A percentile compares a stretch with the other conserved stretches of the same genome.
phyloP scores from a whole-genome alignment of 2,797 vertebrate species.

The Rhinophrynus dorsalis region DNA sequence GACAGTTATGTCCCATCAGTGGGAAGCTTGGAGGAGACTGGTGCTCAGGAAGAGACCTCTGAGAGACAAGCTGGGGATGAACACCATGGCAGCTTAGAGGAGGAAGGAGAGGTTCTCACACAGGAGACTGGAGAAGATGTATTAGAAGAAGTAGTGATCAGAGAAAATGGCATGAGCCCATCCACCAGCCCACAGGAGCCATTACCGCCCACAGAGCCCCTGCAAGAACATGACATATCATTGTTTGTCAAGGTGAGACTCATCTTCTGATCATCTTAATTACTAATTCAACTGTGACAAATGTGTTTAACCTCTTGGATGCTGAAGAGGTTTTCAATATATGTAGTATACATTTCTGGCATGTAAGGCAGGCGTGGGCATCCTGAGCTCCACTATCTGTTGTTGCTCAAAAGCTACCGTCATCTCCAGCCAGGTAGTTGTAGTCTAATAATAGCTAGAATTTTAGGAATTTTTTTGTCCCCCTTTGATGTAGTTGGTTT shows the following conservation, averaged over 20 bases:
- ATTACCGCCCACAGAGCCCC: neutral
- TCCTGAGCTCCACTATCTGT: too few relatives aligned
- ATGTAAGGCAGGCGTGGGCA: too few relatives aligned
- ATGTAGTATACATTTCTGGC: too few relatives aligned
- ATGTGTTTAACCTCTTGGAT: too few relatives aligned
- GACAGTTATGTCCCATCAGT: neutral
- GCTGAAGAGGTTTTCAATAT: too few relatives aligned
- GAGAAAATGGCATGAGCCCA: conserved; percentile 17
- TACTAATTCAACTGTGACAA: too few relatives aligned
- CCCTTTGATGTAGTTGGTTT: too few relatives aligned
- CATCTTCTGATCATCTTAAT: too few relatives aligned
- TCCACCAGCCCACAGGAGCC: neutral
- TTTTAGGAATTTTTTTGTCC: too few relatives aligned
- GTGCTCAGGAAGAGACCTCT: neutral
- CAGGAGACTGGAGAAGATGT: neutral
- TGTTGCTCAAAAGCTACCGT: neutral
- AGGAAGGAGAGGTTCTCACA: too few relatives aligned
- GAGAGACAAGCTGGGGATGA: neutral
- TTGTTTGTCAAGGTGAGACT: conserved; percentile 73
- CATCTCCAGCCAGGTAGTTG: neutral
- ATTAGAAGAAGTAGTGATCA: neutral
- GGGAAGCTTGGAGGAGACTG: neutral
- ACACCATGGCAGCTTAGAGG: fast-evolving
- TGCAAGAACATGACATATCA: conserved; percentile 70
- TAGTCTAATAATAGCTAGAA: too few relatives aligned